These are phyloP conservation scores for Gastrophysa polygoni DNA, from an alignment of 2,888 invertebrate species.

Conservation along the genomic window DNA sequence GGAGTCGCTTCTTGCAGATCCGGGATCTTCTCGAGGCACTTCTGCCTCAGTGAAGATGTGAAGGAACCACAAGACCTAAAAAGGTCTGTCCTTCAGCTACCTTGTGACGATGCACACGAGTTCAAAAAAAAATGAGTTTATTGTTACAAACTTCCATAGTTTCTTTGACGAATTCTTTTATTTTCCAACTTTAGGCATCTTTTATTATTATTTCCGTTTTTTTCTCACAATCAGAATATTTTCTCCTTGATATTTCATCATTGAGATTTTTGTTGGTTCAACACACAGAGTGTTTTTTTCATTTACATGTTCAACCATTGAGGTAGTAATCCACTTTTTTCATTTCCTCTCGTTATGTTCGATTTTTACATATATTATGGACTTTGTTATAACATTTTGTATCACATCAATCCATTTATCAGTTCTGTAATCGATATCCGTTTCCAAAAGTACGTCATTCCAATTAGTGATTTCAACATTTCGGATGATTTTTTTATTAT, in stretches of 20 bases:
- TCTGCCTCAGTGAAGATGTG: too few relatives aligned
- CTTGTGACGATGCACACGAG: too few relatives aligned
- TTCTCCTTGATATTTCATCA: background rate
- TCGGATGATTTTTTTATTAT: background rate
- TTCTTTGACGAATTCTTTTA: too few relatives aligned
- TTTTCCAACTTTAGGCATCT: background rate
- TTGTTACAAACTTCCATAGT: too few relatives aligned
- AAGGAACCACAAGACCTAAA: too few relatives aligned
- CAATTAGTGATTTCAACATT: background rate
- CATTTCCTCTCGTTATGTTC: background rate
- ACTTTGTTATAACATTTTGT: background rate
- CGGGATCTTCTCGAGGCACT: too few relatives aligned
- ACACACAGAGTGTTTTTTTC: background rate
- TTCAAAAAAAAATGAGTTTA: too few relatives aligned
- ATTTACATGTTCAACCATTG: background rate
- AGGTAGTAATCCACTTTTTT: background rate
- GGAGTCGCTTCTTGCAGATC: too few relatives aligned
- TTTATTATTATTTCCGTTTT: background rate
- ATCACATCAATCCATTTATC: background rate
- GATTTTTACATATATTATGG: background rate
- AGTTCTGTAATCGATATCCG: background rate
- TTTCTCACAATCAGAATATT: background rate
- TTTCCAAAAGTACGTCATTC: background rate
- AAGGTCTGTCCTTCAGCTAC: too few relatives aligned
- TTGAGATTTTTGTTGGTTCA: background rate